Evolutionary conservation across 2,113 vertebrate species (phyloP), one percentile per base, ranked within the genome.

Genomic region (Catagonus wagneri): DNA sequence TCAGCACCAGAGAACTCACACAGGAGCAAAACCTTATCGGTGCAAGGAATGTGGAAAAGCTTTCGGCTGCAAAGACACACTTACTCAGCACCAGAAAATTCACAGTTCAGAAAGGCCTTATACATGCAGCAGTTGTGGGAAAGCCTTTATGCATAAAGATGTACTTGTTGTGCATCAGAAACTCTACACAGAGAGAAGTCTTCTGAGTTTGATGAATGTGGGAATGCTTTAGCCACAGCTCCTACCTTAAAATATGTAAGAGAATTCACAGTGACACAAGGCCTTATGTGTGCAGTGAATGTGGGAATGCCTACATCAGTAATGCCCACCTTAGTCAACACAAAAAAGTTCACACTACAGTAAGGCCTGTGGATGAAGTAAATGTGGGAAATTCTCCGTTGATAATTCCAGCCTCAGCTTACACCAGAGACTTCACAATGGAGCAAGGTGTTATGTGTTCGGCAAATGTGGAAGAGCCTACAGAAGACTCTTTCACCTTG

Each of bases 41-140:
- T 44, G 44, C 44, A 44, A 44, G 5, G 8, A 44, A 44, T 87
- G 56, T 80, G 36, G 22, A 15, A 85, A 85, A 85, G 50, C 23
- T 39, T 90, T 66, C 5, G 3, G 6, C n/a, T 0, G 4, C 1
- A 74, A 7, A 79, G 39, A 87, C 10, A n/a, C 4, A 56, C 10
- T 71, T 63, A 6, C 0, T n/a, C 17, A 54, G 29, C 85, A 94
- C 39, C 34, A 87, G 76, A 78, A 63, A 68, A 34, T 39, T 56
- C 71, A 90, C n/a, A 13, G 1, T 17, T 20, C 3, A 54, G 23
- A 85, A 76, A 95, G 0, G 23, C 4, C 44, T 60, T 19, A 23
- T 36, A 0, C 11, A 7, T 84, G 58, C 68, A 39, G 1, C 6
- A 54, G 0, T 19, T 76, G 36, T 34, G 27, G 14, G 2, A 54